phyloP scores from a whole-genome alignment of 2,888 invertebrate genomes.

The Acrocyrtus sp. region DNA sequence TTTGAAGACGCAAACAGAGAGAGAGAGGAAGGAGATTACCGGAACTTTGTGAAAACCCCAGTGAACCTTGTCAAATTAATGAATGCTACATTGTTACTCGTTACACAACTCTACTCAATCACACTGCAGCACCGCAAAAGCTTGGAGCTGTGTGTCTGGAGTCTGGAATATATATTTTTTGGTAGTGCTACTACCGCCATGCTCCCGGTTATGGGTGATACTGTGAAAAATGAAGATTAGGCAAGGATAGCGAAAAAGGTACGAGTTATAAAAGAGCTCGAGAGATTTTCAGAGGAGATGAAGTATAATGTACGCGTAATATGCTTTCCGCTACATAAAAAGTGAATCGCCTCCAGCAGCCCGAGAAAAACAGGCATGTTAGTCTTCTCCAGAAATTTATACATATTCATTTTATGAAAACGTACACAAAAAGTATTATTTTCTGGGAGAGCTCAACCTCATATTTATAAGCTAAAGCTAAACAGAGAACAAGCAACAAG shows the following conservation, averaged over 20 bases:
- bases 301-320: slow-evolving; percentile 42
- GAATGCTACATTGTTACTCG: slow-evolving; percentile 38
- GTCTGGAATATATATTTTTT: background rate
- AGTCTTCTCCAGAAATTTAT: slow-evolving; percentile 23
- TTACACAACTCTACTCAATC: background rate
- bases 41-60: slow-evolving; percentile 44
- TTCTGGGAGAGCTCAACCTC: no score
- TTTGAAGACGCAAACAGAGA: no score
- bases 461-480: no score
- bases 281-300: slow-evolving; percentile 17
- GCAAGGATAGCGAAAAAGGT: background rate
- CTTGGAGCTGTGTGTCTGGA: background rate
- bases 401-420: no score
- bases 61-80: slow-evolving; percentile 54
- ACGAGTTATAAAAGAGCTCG: background rate
- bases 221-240: background rate
- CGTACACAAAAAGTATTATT: no score
- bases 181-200: background rate
- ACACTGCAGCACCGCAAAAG: slow-evolving; percentile 5
- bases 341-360: slow-evolving; percentile 33
- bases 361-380: slow-evolving; percentile 16
- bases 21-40: slow-evolving; percentile 32
- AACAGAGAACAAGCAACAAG: no score
- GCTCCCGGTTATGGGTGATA: background rate
- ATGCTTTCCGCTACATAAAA: slow-evolving; percentile 53